Percentiles rank a stretch among this genome's conserved stretches.
Conservation (phyloP, 2,888 invertebrate species). For the Oligia fasciuncula region DNA sequence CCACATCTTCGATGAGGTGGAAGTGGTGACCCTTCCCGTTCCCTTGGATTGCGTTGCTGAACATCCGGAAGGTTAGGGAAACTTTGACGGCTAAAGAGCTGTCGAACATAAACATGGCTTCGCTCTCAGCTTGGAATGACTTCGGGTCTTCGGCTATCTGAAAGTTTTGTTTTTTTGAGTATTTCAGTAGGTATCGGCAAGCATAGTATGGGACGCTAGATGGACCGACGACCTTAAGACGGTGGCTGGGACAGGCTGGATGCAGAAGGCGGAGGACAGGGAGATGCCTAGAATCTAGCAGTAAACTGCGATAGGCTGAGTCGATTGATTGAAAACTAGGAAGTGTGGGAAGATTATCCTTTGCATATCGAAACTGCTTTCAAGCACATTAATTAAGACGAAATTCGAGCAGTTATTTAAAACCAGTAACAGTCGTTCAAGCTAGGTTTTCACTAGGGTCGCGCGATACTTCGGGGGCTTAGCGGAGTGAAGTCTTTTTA, state of each 20-base stretch:
- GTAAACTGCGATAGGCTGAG: not conserved
- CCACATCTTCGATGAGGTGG: conserved; percentile 86
- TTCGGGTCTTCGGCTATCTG: conserved; percentile 88
- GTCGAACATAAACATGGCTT: conserved; percentile 90
- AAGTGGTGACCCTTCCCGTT: conserved; percentile 92
- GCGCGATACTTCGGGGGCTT: not conserved
- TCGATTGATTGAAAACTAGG: not conserved
- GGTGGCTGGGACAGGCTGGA: not conserved
- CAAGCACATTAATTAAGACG: not conserved
- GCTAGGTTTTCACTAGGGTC: not conserved
- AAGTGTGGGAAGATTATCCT: not conserved
- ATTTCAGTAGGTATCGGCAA: not conserved
- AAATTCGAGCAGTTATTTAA: not conserved
- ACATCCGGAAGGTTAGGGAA: conserved; percentile 92
- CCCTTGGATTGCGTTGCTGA: conserved; percentile 91
- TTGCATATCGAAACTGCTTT: not conserved
- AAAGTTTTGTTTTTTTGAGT: not conserved
- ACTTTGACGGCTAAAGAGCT: conserved; percentile 92
- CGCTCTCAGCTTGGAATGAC: conserved; percentile 85
- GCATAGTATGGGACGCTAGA: not conserved
- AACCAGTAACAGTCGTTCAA: not conserved
- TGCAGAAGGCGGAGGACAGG: no score
- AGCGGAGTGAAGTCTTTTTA: not conserved
- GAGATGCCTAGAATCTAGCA: not conserved
- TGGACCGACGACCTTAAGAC: not conserved